A percentile compares a stretch with the other conserved stretches of the same genome.
phyloP scores from a whole-genome alignment of 2,797 vertebrate genomes.

The Anabacerthia variegaticeps region DNA sequence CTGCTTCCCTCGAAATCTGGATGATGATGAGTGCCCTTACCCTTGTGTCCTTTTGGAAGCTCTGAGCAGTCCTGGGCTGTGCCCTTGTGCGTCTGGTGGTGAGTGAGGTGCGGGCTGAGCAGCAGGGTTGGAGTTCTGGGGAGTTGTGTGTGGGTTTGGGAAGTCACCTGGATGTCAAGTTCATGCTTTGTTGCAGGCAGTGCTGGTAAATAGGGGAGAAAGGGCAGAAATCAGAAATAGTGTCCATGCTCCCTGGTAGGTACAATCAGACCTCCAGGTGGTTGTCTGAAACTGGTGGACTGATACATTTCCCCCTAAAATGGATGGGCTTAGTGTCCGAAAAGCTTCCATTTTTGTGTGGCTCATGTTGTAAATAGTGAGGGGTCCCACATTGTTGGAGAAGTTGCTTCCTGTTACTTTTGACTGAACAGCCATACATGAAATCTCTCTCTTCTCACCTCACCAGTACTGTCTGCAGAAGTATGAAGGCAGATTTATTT shows the following conservation, averaged over 20 bases:
- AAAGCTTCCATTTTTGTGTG: background rate
- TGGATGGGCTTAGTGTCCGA: background rate
- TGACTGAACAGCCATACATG: rapidly evolving
- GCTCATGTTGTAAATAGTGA: background rate
- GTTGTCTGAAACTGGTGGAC: background rate
- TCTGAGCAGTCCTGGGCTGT: background rate
- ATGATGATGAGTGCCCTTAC: background rate
- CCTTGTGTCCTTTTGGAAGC: background rate
- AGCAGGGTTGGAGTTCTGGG: background rate
- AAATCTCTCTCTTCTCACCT: background rate
- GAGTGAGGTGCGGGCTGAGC: background rate
- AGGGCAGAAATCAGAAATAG: background rate
- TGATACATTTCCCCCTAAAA: rapidly evolving
- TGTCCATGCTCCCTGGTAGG: rapidly evolving
- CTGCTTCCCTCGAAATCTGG: background rate
- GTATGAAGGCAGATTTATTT: background rate
- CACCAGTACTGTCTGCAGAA: background rate
- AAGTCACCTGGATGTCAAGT: background rate
- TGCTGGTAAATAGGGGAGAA: background rate
- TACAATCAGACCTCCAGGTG: rapidly evolving
- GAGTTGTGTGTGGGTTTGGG: background rate
- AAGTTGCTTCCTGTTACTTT: background rate
- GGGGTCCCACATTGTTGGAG: background rate
- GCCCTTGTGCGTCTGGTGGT: background rate
- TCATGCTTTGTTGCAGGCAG: background rate